phyloP scores from a whole-genome alignment of 2,797 vertebrate species.

The Enteromius argenteus region DNA sequence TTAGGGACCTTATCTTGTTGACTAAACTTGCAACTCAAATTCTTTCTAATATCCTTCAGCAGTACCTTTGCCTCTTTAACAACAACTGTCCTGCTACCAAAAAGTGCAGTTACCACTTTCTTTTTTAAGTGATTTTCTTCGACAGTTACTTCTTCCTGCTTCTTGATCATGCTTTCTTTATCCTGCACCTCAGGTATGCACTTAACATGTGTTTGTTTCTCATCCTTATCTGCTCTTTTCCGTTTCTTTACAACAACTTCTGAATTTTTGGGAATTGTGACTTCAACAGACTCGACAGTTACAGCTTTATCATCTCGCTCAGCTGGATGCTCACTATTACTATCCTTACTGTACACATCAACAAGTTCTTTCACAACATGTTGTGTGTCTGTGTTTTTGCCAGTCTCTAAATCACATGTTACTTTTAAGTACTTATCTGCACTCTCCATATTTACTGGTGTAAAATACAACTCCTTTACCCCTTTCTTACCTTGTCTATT shows the following conservation, averaged over 20 bases:
- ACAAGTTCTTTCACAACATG: conserved; percentile 7
- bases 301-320: conserved; percentile 19
- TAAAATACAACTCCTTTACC: conserved; percentile 76
- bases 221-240: background rate
- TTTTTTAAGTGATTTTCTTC: conserved; percentile 18
- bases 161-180: conserved; percentile 38
- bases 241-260: conserved; percentile 18
- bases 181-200: conserved; percentile 30
- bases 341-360: conserved; percentile 41
- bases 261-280: background rate
- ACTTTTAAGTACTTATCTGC: conserved; percentile 62
- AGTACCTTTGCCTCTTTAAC: conserved; percentile 78
- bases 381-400: background rate
- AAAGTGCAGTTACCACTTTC: conserved; percentile 14
- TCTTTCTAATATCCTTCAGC: conserved; percentile 77
- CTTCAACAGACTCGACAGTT: conserved; percentile 5
- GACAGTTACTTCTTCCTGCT: conserved; percentile 15
- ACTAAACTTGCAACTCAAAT: conserved; percentile 32
- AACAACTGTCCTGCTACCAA: conserved; percentile 67
- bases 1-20: conserved; percentile 26
- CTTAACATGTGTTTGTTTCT: conserved; percentile 45
- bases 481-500: conserved; percentile 69
- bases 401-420: conserved; percentile 54
- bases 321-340: conserved; percentile 41
- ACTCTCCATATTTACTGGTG: conserved; percentile 67